Conservation (phyloP, 2,888 invertebrate genomes). For the Himalopsyche kuldschensis region DNA sequence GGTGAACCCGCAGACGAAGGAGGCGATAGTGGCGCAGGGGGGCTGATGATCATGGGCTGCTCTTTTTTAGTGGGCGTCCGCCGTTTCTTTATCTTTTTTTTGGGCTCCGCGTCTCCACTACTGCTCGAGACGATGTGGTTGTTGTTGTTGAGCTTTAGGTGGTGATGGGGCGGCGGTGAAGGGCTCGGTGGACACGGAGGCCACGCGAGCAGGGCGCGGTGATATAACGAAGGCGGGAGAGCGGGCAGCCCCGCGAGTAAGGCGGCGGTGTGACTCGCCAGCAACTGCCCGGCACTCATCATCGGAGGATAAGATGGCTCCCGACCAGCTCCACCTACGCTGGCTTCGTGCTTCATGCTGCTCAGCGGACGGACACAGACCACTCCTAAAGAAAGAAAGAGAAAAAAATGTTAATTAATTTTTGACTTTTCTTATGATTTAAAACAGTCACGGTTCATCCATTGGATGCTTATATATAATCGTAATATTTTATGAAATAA, state of each 20-base stretch:
- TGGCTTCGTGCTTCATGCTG: constrained; percentile 54
- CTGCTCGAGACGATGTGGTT: constrained; percentile 54
- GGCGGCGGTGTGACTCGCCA: constrained; percentile 53
- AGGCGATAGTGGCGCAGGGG: constrained; percentile 56
- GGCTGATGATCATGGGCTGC: constrained; percentile 50
- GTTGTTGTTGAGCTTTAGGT: constrained; percentile 53
- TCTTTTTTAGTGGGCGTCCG: constrained; percentile 56
- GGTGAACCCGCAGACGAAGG: constrained; percentile 61
- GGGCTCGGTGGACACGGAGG: constrained; percentile 60
- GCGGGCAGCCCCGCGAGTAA: constrained; percentile 53
- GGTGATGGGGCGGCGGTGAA: constrained; percentile 54
- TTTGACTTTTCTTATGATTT: too few species aligned
- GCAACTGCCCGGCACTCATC: constrained; percentile 60
- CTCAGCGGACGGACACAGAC: constrained; percentile 55
- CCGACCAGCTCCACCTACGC: constrained; percentile 55
- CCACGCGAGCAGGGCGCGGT: constrained; percentile 63
- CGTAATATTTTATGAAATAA: too few species aligned
- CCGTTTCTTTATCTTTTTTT: constrained; percentile 54
- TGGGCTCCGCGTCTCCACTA: constrained; percentile 47
- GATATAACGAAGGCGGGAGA: constrained; percentile 65
- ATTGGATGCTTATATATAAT: too few species aligned
- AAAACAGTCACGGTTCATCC: too few species aligned
- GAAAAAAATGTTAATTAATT: not conserved
- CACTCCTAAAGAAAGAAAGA: constrained; percentile 48
- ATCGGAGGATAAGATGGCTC: constrained; percentile 57